These are phyloP conservation scores for Meteorus cinctellus DNA, from an alignment of 2,888 invertebrate genomes.

Conservation along the genomic window DNA sequence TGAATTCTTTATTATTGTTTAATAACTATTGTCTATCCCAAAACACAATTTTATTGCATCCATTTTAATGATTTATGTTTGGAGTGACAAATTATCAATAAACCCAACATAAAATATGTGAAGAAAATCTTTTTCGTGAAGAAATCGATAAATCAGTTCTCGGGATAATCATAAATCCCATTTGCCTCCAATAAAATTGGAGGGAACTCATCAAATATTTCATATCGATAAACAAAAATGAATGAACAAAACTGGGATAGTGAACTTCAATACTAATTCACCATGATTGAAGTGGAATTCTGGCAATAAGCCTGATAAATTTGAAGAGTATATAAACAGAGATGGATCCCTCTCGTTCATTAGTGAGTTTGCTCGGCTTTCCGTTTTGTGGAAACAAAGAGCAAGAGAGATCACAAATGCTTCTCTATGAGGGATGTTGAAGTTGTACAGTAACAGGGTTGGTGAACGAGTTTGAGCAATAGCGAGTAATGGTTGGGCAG, in stretches of 20 bases:
- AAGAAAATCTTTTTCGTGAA: too few relatives aligned
- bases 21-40: too few relatives aligned
- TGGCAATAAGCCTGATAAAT: not conserved
- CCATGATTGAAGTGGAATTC: constrained; percentile 29
- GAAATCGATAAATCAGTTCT: too few relatives aligned
- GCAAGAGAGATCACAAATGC: not conserved
- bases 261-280: constrained; percentile 5
- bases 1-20: too few relatives aligned
- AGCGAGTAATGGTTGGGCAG: not conserved
- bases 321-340: not conserved
- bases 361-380: constrained; percentile 28
- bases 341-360: constrained; percentile 23
- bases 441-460: constrained; percentile 1
- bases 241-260: not conserved
- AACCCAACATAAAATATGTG: too few relatives aligned
- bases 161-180: too few relatives aligned
- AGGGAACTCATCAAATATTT: too few relatives aligned
- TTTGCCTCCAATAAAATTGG: too few relatives aligned
- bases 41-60: too few relatives aligned
- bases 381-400: constrained; percentile 23
- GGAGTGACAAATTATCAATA: too few relatives aligned
- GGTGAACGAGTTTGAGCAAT: constrained; percentile 1
- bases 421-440: not conserved
- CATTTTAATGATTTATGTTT: too few relatives aligned
- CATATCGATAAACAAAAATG: too few relatives aligned